Evolutionary conservation across 2,797 vertebrate genomes (phyloP).

Genomic region (Ammospiza maritima): DNA sequence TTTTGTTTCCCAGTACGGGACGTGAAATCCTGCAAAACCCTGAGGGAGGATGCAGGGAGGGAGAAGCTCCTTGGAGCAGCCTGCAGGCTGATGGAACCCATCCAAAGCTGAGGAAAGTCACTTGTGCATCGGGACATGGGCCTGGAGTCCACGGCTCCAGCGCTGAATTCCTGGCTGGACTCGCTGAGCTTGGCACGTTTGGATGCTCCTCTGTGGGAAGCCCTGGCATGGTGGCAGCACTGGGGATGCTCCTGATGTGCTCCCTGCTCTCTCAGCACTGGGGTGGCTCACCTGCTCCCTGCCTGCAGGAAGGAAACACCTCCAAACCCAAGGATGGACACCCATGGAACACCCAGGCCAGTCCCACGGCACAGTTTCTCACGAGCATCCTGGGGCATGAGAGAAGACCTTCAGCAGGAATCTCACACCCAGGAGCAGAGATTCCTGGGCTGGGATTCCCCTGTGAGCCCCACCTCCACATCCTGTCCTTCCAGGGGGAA

Average conservation of each 20-base stretch:
- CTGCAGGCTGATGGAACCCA: not conserved
- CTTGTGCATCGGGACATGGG: fast-evolving
- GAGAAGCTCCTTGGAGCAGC: not conserved
- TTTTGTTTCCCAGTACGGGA: not conserved
- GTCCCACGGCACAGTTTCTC: not conserved
- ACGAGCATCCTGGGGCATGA: not conserved
- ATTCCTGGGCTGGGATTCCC: not conserved
- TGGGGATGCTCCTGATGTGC: not conserved
- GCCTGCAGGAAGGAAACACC: not conserved
- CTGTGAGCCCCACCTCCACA: fast-evolving
- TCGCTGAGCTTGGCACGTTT: fast-evolving
- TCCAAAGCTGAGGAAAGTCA: not conserved
- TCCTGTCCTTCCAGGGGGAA: not conserved
- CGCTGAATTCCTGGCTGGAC: fast-evolving
- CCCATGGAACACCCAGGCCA: not conserved
- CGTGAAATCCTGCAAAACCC: not conserved
- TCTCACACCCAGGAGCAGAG: not conserved
- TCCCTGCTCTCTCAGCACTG: not conserved
- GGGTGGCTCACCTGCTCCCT: not conserved
- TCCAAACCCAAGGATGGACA: not conserved
- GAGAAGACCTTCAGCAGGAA: not conserved
- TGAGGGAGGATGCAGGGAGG: not conserved
- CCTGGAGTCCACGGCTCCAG: fast-evolving
- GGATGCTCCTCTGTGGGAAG: not conserved
- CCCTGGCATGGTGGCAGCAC: not conserved